Base-by-base conservation (phyloP, 2,888 invertebrate species). In the Chydorus sphaericus region DNA sequence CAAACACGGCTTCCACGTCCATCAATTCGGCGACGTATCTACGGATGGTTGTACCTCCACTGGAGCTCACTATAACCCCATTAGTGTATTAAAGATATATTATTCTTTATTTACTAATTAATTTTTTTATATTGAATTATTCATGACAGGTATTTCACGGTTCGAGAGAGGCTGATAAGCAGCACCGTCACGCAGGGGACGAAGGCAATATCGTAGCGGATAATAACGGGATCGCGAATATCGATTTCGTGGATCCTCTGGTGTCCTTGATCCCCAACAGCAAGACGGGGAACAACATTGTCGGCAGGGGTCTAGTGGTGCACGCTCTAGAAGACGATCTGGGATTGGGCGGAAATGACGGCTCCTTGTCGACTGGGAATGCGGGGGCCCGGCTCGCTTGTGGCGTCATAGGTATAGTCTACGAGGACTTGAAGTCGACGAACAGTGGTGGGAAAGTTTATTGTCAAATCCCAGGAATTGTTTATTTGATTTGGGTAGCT, bases 341-440 rank as follows among this genome's bases (percentile, higher is more conserved):
- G 2, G 76, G 76, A 1, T 59, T 65, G 55, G 73, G 72, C 16
- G 68, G 63, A 1, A 61, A 72, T 56, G 67, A 65, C 16, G 63
- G 62, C 8, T 75, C 75, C 2, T 65, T 71, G 56, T 67, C 65
- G 2, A 74, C 73, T 1, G 76, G 76, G 2, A 75, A 75, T 61
- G 73, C 75, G 1, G 76, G 75, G 1, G 64, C 67, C 0, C 63
- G 74, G 14, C 63, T 74, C 0, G 75, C 73, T n/a, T 76, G 76
- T 59, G 75, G 69, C n/a, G 71, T 75, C 58, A 71, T 76, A 48
- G 64, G 64, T 20, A 36, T 62, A 18, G n/a, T n/a, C n/a, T n/a
- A n/a, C n/a, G n/a, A n/a, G n/a, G n/a, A n/a, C n/a, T n/a, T n/a
- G n/a, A n/a, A n/a, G n/a, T n/a, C n/a, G n/a, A n/a, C n/a, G n/a